These are phyloP conservation scores for Zootermopsis nevadensis DNA, from an alignment of 2,888 invertebrate genomes.

Conservation along the genomic window DNA sequence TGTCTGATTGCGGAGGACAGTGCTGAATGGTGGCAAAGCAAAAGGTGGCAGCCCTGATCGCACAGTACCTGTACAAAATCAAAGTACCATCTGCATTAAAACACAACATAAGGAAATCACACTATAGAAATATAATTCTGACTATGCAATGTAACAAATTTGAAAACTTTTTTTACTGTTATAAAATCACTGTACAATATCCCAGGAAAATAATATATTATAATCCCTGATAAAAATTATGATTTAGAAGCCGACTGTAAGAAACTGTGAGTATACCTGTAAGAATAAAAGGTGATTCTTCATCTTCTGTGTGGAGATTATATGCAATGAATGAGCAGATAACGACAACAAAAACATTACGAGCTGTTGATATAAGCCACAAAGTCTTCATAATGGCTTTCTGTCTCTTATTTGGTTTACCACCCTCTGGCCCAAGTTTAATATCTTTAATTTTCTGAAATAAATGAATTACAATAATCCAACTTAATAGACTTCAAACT, in stretches of 20 bases:
- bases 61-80: slow-evolving; percentile 57
- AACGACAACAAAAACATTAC: slow-evolving; percentile 87
- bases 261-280: slow-evolving; percentile 70
- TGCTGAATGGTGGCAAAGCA: slow-evolving; percentile 77
- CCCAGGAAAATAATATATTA: too few relatives aligned
- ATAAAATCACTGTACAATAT: too few relatives aligned
- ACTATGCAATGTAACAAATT: too few relatives aligned
- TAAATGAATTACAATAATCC: not conserved
- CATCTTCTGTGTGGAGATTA: slow-evolving; percentile 65
- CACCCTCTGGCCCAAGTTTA: slow-evolving; percentile 43
- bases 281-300: slow-evolving; percentile 74
- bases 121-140: too few relatives aligned
- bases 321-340: slow-evolving; percentile 77
- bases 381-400: slow-evolving; percentile 68
- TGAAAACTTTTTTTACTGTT: too few relatives aligned
- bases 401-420: slow-evolving; percentile 59
- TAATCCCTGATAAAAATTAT: too few relatives aligned
- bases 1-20: slow-evolving; percentile 69
- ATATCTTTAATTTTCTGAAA: slow-evolving; percentile 55
- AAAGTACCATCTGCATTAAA: too few relatives aligned
- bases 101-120: too few relatives aligned
- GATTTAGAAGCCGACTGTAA: not conserved
- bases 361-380: slow-evolving; percentile 83
- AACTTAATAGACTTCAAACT: too few relatives aligned
- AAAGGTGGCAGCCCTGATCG: slow-evolving; percentile 79